phyloP scores from a whole-genome alignment of 2,113 vertebrate genomes.

The Labrus mixtus region DNA sequence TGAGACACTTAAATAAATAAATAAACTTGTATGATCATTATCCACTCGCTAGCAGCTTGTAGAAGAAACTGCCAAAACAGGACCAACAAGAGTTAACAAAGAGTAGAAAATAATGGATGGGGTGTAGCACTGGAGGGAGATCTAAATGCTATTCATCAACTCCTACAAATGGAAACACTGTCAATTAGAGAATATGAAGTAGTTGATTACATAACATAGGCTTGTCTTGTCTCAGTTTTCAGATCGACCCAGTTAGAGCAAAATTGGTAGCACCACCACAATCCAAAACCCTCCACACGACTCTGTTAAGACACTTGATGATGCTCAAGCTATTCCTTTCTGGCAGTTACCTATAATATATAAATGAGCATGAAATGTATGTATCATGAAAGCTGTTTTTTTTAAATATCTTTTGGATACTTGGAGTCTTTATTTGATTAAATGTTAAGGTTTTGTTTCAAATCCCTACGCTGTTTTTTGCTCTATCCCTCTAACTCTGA shows the following conservation, averaged over 20 bases:
- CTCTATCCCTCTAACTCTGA: conserved; percentile 19
- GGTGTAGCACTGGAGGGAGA: background rate
- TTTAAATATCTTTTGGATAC: background rate
- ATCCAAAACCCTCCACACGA: background rate
- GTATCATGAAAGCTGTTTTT: conserved; percentile 19
- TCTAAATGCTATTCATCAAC: background rate
- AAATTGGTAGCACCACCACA: conserved; percentile 46
- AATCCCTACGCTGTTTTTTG: conserved; percentile 9
- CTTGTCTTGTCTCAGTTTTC: background rate
- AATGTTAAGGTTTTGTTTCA: conserved; percentile 17
- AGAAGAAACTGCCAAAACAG: conserved; percentile 57
- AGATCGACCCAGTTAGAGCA: conserved; percentile 33
- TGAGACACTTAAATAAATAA: conserved; percentile 49
- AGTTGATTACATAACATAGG: background rate
- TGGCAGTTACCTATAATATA: conserved; percentile 58
- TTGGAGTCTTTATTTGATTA: conserved; percentile 20
- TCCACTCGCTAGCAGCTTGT: conserved; percentile 16
- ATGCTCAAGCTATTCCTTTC: conserved; percentile 20
- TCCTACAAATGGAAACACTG: background rate
- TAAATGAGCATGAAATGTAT: conserved; percentile 46
- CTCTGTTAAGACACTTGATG: conserved; percentile 10
- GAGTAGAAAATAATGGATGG: conserved; percentile 15
- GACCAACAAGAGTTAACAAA: background rate
- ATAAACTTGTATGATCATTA: conserved; percentile 1
- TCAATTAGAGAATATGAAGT: background rate